A percentile compares a stretch with the other conserved stretches of the same genome.
Evolutionary conservation across 2,797 vertebrate genomes (phyloP).

Genomic region (Anas acuta): DNA sequence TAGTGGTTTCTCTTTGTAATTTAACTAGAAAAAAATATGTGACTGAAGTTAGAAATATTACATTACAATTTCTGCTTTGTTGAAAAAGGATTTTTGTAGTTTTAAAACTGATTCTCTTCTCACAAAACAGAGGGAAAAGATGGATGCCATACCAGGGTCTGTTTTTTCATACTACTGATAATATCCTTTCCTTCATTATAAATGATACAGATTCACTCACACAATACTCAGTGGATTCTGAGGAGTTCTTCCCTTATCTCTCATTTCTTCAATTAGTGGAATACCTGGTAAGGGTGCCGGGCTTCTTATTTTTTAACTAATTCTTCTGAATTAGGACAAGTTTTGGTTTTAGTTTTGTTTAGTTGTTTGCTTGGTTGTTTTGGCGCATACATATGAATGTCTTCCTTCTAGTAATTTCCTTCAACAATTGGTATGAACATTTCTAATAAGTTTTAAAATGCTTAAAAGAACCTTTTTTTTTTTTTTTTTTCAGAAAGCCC

Average conservation of each 20-base stretch:
- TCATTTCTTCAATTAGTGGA: neutral
- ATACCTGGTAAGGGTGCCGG: neutral
- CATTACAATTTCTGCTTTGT: neutral
- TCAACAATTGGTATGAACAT: neutral
- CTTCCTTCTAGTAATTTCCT: neutral
- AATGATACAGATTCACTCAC: neutral
- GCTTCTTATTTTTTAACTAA: neutral
- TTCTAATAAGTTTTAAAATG: neutral
- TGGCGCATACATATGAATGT: too few relatives aligned
- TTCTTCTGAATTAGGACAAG: neutral
- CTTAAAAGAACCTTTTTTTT: neutral
- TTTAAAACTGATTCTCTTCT: neutral
- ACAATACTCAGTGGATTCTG: neutral
- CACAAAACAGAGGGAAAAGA: neutral
- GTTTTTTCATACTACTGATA: neutral
- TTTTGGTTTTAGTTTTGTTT: too few relatives aligned
- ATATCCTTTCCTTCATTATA: neutral
- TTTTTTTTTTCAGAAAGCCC: neutral
- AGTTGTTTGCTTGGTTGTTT: too few relatives aligned
- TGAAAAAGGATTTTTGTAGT: neutral
- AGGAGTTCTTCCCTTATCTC: neutral
- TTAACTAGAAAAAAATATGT: neutral
- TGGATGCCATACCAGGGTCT: accelerated
- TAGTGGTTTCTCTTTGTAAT: neutral
- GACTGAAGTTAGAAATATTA: neutral